Conservation (phyloP, 2,888 invertebrate genomes). For the Eristalis pertinax region DNA sequence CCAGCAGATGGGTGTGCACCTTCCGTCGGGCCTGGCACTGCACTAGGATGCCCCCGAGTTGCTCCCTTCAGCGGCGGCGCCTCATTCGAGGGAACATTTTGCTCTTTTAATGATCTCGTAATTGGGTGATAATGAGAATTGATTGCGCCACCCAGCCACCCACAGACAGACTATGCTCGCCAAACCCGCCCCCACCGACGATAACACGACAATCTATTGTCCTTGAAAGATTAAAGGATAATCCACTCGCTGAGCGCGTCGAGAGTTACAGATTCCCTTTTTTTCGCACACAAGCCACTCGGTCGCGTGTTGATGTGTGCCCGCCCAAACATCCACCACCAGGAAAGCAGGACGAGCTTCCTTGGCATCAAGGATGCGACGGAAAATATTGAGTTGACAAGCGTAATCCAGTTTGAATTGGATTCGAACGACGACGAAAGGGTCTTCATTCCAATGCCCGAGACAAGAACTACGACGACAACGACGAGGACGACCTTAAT, state of each 20-base stretch:
- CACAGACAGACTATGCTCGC: not conserved
- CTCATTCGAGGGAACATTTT: conserved; percentile 15
- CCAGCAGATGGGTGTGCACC: conserved; percentile 33
- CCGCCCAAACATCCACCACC: not conserved
- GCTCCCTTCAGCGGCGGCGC: not conserved
- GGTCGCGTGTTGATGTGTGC: conserved; percentile 23
- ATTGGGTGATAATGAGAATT: conserved; percentile 71
- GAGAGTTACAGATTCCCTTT: conserved; percentile 41
- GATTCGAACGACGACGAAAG: conserved; percentile 52
- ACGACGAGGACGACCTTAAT: conserved; percentile 43
- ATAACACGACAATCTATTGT: conserved; percentile 55
- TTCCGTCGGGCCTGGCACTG: not conserved
- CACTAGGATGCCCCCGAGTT: not conserved
- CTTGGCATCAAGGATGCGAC: conserved; percentile 41
- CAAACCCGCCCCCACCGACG: not conserved
- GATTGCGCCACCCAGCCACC: conserved; percentile 31
- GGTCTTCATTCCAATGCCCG: not conserved
- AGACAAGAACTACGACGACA: conserved; percentile 5
- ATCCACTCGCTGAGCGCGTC: conserved; percentile 48
- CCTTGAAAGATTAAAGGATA: conserved; percentile 64
- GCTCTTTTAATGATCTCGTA: conserved; percentile 63
- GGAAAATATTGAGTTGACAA: conserved; percentile 66
- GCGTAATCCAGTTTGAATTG: conserved; percentile 66
- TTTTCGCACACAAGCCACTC: not conserved
- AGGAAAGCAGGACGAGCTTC: not conserved